Evolutionary conservation across 2,113 vertebrate species (phyloP).

Genomic region (Serilophus lunatus): DNA sequence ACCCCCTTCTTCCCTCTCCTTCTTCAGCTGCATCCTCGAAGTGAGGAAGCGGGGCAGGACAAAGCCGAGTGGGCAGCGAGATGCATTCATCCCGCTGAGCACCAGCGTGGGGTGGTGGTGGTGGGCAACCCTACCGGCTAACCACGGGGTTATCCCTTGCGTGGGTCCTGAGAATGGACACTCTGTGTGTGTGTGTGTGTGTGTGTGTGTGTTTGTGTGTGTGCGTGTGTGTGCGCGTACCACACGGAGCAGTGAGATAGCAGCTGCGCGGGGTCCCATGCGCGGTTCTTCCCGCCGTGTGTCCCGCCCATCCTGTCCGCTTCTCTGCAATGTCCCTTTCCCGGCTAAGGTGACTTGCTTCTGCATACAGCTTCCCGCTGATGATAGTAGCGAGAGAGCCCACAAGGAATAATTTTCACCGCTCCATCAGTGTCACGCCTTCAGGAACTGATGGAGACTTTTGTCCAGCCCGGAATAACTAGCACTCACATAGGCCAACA

Average conservation of each 20-base stretch:
- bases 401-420: background rate
- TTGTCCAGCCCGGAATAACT: background rate
- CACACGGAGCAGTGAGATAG: background rate
- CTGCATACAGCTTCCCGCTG: background rate
- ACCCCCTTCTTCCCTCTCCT: background rate
- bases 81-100: background rate
- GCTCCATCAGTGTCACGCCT: background rate
- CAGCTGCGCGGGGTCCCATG: background rate
- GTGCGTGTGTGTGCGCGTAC: no score
- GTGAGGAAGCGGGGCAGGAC: background rate
- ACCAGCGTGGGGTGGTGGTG: background rate
- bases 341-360: background rate
- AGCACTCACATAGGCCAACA: background rate
- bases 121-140: background rate
- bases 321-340: background rate
- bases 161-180: background rate
- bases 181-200: rapidly evolving
- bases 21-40: background rate
- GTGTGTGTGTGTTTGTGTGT: rapidly evolving
- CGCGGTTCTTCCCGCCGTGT: background rate
- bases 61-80: background rate
- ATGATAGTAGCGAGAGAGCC: background rate
- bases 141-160: background rate
- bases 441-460: background rate
- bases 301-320: background rate